These are phyloP conservation scores for Delichon dasypus DNA, from an alignment of 2,797 vertebrate genomes.

Conservation along the genomic window DNA sequence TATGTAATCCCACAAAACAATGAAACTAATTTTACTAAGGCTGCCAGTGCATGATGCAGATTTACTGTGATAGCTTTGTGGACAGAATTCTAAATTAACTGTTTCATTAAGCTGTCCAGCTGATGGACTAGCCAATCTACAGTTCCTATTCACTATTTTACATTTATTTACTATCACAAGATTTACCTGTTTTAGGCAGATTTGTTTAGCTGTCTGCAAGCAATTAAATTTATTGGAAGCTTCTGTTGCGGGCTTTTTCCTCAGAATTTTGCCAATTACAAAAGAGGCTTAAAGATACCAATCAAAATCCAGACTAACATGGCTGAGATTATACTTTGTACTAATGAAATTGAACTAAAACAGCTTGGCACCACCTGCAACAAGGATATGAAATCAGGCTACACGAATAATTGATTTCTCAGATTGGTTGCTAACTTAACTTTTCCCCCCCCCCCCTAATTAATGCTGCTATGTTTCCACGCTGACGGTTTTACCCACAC, in stretches of 20 bases:
- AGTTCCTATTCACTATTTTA: background rate
- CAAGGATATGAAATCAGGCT: background rate
- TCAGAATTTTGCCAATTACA: background rate
- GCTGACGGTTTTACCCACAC: background rate
- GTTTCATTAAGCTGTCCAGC: background rate
- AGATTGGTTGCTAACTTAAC: background rate
- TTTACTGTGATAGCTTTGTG: background rate
- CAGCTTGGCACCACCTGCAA: background rate
- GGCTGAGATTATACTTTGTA: background rate
- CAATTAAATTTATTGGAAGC: background rate
- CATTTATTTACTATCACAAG: background rate
- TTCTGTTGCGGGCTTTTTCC: background rate
- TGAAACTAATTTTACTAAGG: background rate
- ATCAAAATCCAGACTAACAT: background rate
- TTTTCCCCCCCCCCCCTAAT: too few species aligned
- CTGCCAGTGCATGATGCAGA: background rate
- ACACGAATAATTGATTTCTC: background rate
- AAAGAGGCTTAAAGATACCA: background rate
- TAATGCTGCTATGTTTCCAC: background rate
- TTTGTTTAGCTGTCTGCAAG: background rate
- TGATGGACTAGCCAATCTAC: background rate
- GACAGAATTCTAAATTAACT: background rate
- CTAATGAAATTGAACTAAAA: background rate
- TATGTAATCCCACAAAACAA: background rate
- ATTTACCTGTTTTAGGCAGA: background rate